Evolutionary conservation across 2,113 vertebrate genomes (phyloP), one percentile per base, ranked within the genome.

Genomic region (Platichthys flesus): DNA sequence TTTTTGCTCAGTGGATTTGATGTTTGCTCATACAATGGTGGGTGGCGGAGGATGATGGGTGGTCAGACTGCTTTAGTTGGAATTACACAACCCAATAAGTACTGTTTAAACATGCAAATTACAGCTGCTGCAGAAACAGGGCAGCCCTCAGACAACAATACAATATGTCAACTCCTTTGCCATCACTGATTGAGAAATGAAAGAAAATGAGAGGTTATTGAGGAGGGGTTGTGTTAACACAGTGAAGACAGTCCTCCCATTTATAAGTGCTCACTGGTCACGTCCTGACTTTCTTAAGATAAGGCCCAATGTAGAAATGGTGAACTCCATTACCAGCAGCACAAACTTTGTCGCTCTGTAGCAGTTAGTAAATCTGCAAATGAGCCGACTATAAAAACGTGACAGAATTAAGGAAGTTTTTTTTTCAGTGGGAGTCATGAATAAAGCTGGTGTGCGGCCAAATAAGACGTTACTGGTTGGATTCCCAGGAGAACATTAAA

Each of bases 321-420:
- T 82, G 21, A 24, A 51, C 64, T 85, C 51, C 74, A 79, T 76
- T 75, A 90, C 79, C 67, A 52, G 67, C 67, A 72, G 79, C 74
- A 79, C 35, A 64, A 47, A 57, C 77, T 83, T 54, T 74, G 58
- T 73, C 42, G 4, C 54, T 83, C 73, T 21, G 52, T 74, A 77
- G 66, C 74, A 0, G 72, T 78, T 83, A 92, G 79, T 85, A 87
- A 87, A 80, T 90, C 83, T 80, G 79, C 26, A 68, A 78, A 66
- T 55, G 62, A 80, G 76, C 24, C 15, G 45, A 77, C 75, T 61
- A 83, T 74, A 76, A 85, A 88, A 86, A 86, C 64, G 28, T 63
- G 80, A 91, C 79, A 73, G 66, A 88, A 82, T 87, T 83, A 91
- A 92, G 89, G 76, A 89, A 82, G 67, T 89, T 79, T n/a, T n/a